A percentile compares a stretch with the other conserved stretches of the same genome.
phyloP scores from a whole-genome alignment of 2,888 invertebrate genomes.

The Polydrusus tereticollis region DNA sequence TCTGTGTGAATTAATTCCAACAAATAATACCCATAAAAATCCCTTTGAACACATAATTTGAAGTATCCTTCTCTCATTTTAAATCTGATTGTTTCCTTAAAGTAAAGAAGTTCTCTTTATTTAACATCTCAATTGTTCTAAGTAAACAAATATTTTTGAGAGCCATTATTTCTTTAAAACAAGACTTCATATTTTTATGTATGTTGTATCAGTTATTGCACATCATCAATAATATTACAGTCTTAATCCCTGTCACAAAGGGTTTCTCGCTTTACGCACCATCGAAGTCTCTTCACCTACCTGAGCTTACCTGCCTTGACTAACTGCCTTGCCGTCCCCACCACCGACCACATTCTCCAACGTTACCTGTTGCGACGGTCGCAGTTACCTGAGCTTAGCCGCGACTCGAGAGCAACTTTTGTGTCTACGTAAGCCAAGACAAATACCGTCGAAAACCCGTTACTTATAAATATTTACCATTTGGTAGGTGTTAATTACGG shows the following conservation, averaged over 20 bases:
- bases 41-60: too few relatives aligned
- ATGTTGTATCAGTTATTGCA: too few relatives aligned
- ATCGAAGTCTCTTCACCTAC: conserved; percentile 25
- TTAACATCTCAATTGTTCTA: too few relatives aligned
- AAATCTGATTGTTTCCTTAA: too few relatives aligned
- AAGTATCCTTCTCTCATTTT: too few relatives aligned
- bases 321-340: conserved; percentile 26
- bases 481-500: conserved; percentile 16
- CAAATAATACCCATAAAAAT: too few relatives aligned
- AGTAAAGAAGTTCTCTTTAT: too few relatives aligned
- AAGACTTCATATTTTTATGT: too few relatives aligned
- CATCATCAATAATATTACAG: too few relatives aligned
- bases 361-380: conserved; percentile 35
- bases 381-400: conserved; percentile 44
- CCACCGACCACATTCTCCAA: conserved; percentile 43
- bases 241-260: not conserved
- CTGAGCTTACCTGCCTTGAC: conserved; percentile 28
- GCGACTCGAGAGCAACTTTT: conserved; percentile 41
- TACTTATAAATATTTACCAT: conserved; percentile 37
- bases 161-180: too few relatives aligned
- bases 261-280: conserved; percentile 21
- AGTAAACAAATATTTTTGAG: too few relatives aligned
- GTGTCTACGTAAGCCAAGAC: conserved; percentile 38
- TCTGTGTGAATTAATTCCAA: too few relatives aligned
- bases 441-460: conserved; percentile 37